phyloP scores from a whole-genome alignment of 2,113 vertebrate genomes.

The Taurulus bubalis region DNA sequence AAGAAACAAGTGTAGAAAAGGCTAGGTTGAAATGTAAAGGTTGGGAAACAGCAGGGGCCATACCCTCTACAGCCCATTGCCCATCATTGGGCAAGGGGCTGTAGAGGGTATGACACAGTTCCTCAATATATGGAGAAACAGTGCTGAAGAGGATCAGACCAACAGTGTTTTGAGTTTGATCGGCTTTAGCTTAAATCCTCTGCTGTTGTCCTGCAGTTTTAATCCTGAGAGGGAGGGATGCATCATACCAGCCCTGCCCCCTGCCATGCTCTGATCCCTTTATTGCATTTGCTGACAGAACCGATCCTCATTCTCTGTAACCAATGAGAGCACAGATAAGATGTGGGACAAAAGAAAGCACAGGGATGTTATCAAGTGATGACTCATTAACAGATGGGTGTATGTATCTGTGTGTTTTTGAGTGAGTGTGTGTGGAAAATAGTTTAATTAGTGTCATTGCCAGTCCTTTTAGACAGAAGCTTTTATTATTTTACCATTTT shows the following conservation, averaged over 20 bases:
- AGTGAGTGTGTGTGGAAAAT: conserved; percentile 2
- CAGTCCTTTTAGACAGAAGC: not conserved
- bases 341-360: conserved; percentile 44
- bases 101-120: not conserved
- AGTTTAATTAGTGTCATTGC: conserved; percentile 6
- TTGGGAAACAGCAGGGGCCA: not conserved
- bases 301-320: not conserved
- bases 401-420: conserved; percentile 11
- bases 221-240: conserved; percentile 62
- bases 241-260: conserved; percentile 1
- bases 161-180: conserved; percentile 45
- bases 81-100: too few species aligned
- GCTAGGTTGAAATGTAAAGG: not conserved
- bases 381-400: conserved; percentile 69
- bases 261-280: conserved; percentile 49
- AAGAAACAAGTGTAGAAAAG: not conserved
- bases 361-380: conserved; percentile 58
- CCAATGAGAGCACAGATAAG: conserved; percentile 54
- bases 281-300: conserved; percentile 54
- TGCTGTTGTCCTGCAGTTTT: conserved; percentile 64
- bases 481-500: not conserved
- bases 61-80: not conserved
- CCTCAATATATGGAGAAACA: not conserved
- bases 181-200: conserved; percentile 73
- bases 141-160: conserved; percentile 6